Percentiles rank a stretch among this genome's conserved stretches.
Conservation (phyloP, 30 jellyfish, hydroid and myxozoan species). For the Cassiopea xamachana region DNA sequence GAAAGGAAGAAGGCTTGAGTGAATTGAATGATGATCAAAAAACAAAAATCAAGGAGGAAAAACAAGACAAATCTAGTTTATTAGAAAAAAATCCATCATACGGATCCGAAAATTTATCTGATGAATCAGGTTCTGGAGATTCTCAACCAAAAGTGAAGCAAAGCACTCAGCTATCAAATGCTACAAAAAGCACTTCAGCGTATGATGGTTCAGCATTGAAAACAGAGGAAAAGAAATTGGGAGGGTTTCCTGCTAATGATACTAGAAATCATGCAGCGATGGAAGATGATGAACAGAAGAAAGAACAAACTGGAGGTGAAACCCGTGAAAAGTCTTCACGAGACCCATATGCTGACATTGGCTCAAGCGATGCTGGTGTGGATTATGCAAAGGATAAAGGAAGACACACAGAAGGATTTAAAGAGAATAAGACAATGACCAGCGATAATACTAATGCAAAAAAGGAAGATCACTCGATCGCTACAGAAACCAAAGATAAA, state of each 20-base stretch:
- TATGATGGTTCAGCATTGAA: not conserved
- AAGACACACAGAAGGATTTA: constrained; percentile 3
- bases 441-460: not conserved
- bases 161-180: not conserved
- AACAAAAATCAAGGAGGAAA: not conserved
- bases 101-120: not conserved
- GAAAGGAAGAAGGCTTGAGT: not conserved
- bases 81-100: not conserved
- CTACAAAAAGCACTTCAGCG: constrained; percentile 1
- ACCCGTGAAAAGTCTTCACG: not conserved
- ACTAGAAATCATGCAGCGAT: not conserved
- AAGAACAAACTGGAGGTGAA: not conserved
- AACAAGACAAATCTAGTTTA: not conserved
- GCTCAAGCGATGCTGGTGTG: constrained; percentile 35
- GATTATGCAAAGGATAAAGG: constrained; percentile 10
- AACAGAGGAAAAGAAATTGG: not conserved
- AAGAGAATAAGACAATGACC: not conserved
- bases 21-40: not conserved
- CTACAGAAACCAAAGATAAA: not conserved
- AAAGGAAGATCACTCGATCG: not conserved
- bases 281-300: not conserved
- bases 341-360: constrained; percentile 52
- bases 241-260: not conserved
- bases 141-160: not conserved
- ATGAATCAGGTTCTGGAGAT: not conserved